These are phyloP conservation scores for Eutrigla gurnardus DNA, from an alignment of 2,797 vertebrate species.

Conservation along the genomic window DNA sequence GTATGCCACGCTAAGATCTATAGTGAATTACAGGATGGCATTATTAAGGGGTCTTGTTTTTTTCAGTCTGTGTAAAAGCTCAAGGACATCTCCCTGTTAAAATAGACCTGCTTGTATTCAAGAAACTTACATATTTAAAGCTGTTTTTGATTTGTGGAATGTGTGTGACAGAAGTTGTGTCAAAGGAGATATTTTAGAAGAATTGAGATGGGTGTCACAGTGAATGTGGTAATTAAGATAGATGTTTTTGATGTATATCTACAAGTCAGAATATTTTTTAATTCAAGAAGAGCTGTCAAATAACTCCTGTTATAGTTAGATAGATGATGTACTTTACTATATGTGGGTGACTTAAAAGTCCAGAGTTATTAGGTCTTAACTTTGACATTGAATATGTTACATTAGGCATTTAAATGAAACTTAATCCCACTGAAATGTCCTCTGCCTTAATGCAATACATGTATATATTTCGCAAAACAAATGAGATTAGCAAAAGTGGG, in stretches of 20 bases:
- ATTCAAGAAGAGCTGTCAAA: conserved; percentile 1
- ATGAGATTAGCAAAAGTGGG: background rate
- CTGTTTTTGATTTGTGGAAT: conserved; percentile 8
- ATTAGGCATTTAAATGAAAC: background rate
- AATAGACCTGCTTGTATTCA: conserved; percentile 8
- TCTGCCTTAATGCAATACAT: background rate
- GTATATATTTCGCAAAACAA: background rate
- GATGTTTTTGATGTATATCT: background rate
- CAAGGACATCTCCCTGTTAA: conserved; percentile 36
- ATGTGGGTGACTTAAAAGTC: background rate
- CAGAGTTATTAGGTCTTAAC: background rate
- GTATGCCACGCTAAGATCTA: conserved; percentile 32
- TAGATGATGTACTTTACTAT: background rate
- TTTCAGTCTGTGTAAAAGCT: conserved; percentile 37
- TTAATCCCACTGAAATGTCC: background rate
- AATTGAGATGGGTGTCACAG: background rate
- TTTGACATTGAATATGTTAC: background rate
- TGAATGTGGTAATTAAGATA: conserved; percentile 9
- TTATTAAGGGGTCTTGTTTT: conserved; percentile 33
- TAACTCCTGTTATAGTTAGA: background rate
- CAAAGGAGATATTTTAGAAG: conserved; percentile 1
- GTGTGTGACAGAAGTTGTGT: background rate
- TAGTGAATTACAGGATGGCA: conserved; percentile 28
- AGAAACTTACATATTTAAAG: background rate
- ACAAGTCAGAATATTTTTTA: background rate